phyloP scores from a whole-genome alignment of 1,140 invertebrate genomes.

The Drosophila arizonae region DNA sequence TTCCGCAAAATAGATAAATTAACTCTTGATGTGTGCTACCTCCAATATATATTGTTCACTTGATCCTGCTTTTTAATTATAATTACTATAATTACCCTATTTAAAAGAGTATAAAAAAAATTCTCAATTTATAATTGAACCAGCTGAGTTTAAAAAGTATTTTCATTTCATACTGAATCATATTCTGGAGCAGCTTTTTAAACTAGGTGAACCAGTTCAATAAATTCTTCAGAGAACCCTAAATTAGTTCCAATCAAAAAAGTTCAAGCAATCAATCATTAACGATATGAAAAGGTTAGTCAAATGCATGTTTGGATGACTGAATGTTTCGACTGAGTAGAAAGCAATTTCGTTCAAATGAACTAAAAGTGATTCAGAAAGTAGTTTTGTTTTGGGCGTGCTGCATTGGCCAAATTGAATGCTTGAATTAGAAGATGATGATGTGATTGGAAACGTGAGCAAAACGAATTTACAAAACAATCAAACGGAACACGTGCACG shows the following conservation, averaged over 20 bases:
- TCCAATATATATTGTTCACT: not conserved
- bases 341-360: slow-evolving; percentile 24
- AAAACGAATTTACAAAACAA: slow-evolving; percentile 83
- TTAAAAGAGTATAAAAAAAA: too few species aligned
- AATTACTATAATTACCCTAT: too few species aligned
- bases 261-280: too few species aligned
- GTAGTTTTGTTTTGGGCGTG: slow-evolving; percentile 43
- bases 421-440: slow-evolving; percentile 45
- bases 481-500: slow-evolving; percentile 78
- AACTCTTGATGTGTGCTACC: too few species aligned
- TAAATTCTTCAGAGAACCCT: not conserved
- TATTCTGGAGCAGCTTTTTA: not conserved
- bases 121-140: too few species aligned
- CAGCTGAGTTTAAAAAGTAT: not conserved
- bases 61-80: too few species aligned
- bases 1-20: not conserved
- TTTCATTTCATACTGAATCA: too few species aligned
- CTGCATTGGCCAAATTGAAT: slow-evolving; percentile 57
- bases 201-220: slow-evolving; percentile 3
- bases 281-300: slow-evolving; percentile 5
- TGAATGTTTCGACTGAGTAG: slow-evolving; percentile 12
- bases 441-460: slow-evolving; percentile 84
- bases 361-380: slow-evolving; percentile 23
- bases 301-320: slow-evolving; percentile 12
- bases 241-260: slow-evolving; percentile 11